phyloP scores from a whole-genome alignment of 2,113 vertebrate species.

The Rhabdomys dilectus region DNA sequence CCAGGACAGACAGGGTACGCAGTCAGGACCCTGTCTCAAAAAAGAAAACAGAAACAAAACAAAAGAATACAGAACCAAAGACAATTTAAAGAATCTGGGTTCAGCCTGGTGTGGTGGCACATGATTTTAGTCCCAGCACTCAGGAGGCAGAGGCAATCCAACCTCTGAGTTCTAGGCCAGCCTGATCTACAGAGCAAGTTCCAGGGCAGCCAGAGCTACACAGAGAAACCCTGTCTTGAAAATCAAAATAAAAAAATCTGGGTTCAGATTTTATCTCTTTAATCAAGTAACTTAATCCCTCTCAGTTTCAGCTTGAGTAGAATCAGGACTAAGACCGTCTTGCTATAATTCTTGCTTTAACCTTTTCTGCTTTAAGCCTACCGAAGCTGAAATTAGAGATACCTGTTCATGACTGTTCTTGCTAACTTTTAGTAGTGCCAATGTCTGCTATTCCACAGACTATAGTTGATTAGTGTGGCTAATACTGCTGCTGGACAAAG shows the following conservation, averaged over 20 bases:
- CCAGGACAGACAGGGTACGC: neutral
- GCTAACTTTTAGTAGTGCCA: neutral
- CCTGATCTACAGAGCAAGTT: neutral
- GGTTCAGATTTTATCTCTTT: neutral
- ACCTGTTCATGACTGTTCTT: neutral
- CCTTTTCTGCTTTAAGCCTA: slow-evolving; percentile 39
- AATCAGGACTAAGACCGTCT: neutral
- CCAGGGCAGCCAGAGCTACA: neutral
- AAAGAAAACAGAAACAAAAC: neutral
- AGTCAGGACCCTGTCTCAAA: neutral
- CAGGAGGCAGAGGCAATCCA: neutral
- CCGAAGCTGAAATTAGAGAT: slow-evolving; percentile 11
- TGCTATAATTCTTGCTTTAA: slow-evolving; percentile 5
- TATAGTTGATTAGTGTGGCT: neutral
- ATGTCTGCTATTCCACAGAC: neutral
- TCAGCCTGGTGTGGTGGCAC: neutral
- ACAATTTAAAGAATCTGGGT: neutral
- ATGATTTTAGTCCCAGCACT: neutral
- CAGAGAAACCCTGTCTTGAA: neutral
- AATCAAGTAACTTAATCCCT: neutral
- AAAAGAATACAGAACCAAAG: neutral
- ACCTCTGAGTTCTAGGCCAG: neutral
- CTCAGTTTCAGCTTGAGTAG: neutral
- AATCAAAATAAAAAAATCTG: neutral
- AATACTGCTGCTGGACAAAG: neutral